Conservation (phyloP, 2,888 invertebrate genomes). For the Eupithecia insigniata region DNA sequence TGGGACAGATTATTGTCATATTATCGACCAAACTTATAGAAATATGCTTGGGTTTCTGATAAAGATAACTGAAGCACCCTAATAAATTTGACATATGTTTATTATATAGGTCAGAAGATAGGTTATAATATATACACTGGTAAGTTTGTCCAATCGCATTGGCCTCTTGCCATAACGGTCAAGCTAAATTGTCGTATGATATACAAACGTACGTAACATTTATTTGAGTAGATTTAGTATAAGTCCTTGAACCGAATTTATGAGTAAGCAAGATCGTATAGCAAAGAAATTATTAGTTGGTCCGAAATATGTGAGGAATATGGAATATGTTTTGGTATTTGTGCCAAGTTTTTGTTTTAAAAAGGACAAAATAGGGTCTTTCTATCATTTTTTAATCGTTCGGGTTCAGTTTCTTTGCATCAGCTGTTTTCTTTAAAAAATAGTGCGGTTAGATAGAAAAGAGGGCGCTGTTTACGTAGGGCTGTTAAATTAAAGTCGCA, state of each 20-base stretch:
- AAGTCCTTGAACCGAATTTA: slow-evolving; percentile 9
- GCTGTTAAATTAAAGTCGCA: no score
- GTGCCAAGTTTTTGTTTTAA: no score
- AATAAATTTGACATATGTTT: slow-evolving; percentile 34
- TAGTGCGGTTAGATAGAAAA: no score
- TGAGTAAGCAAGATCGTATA: not conserved
- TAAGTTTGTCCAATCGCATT: slow-evolving; percentile 23
- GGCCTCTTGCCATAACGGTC: slow-evolving; percentile 40
- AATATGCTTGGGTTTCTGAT: slow-evolving; percentile 13
- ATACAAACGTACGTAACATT: slow-evolving; percentile 33
- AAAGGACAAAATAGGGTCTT: not conserved
- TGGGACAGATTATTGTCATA: not conserved
- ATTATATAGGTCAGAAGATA: slow-evolving; percentile 28
- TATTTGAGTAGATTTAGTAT: slow-evolving; percentile 31
- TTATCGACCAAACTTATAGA: not conserved
- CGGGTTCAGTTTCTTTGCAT: no score
- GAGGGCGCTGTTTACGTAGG: no score
- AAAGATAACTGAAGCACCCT: slow-evolving; percentile 26
- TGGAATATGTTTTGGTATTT: not conserved
- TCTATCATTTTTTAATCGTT: not conserved
- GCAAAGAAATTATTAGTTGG: slow-evolving; percentile 2
- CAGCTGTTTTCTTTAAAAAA: no score
- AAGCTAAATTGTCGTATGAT: slow-evolving; percentile 37
- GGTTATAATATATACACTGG: not conserved
- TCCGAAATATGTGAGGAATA: not conserved